Base-by-base conservation (phyloP, 1,140 invertebrate genomes). In the Latrodectus geometricus region DNA sequence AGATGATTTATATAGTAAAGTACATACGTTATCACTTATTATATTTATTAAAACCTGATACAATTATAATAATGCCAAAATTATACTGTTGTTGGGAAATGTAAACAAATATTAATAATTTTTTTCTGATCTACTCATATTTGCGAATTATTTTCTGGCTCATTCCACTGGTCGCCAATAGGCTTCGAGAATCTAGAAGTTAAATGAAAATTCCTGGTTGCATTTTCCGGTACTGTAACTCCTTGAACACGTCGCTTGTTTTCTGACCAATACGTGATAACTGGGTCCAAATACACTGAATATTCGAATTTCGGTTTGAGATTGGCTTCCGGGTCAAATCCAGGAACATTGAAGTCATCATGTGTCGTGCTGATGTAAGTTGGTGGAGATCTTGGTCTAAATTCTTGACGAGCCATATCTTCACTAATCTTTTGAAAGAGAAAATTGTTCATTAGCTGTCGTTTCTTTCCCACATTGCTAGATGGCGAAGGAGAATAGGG, bases 321-420 rank as follows among this genome's bases (percentile, higher is more conserved):
- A 8, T 74, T 21, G 4, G 83, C 73, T 35, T 85, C 83, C 20
- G 83, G 83, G 70, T 85, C 83, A 61, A 85, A 85, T n/a, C 83
- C 83, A 15, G 83, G 65, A n/a, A 85, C 74, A 17, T 77, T 20
- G 20, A 85, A 85, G 17, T 85, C 49, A 0, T 85, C 83, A 9
- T 78, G 73, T 20, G 83, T 77, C 3, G 74, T 77, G 65, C 14
- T 56, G 0, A 77, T 8, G 74, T 85, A 85, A 20, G 20, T 61
- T 2, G 83, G 83, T 0, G 83, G 73, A 8, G 65, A 70, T 21
- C 61, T 21, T 8, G 83, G 74, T 12, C 74, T 23, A 5, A 70
- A 76, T 17, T 70, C 65, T 12, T 78, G 15, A 2, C 52, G 52
- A n/a, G 83, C 83, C 4, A 85, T 77, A 48, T 85, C 83, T 48